Conservation (phyloP, 2,888 invertebrate species). For the Leptopilina syphax region DNA sequence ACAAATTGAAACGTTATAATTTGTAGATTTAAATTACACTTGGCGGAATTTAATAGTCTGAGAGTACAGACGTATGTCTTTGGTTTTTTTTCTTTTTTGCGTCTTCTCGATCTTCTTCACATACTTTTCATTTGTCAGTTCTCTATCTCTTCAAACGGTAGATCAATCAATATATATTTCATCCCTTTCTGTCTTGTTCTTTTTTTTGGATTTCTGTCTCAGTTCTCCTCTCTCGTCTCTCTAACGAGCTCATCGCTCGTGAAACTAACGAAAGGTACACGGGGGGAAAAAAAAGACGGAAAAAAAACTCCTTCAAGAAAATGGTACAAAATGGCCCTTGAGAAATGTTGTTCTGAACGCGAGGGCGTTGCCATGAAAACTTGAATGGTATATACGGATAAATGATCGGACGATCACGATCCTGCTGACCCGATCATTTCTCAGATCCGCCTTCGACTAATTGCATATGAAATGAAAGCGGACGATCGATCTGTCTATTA, state of each 20-base stretch:
- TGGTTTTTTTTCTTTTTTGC: not conserved
- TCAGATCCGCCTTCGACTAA: slow-evolving; percentile 55
- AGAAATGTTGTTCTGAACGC: slow-evolving; percentile 64
- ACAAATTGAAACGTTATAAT: no score
- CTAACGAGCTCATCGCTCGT: slow-evolving; percentile 72
- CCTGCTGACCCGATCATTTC: slow-evolving; percentile 59
- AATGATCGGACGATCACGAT: slow-evolving; percentile 60
- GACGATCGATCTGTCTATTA: slow-evolving; percentile 31
- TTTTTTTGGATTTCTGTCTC: slow-evolving; percentile 48
- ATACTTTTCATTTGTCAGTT: not conserved
- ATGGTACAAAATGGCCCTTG: slow-evolving; percentile 71
- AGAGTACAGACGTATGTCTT: no score
- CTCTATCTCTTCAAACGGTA: slow-evolving; percentile 62
- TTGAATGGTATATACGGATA: slow-evolving; percentile 51
- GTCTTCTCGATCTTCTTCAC: not conserved
- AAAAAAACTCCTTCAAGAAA: slow-evolving; percentile 62
- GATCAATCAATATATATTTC: slow-evolving; percentile 70
- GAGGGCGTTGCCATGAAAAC: slow-evolving; percentile 65
- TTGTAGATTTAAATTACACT: no score
- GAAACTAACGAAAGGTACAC: slow-evolving; percentile 45
- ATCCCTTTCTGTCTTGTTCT: slow-evolving; percentile 7
- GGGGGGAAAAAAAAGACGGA: slow-evolving; percentile 60
- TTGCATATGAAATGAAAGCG: slow-evolving; percentile 35
- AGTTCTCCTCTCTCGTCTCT: slow-evolving; percentile 46
- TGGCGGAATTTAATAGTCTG: no score